These are phyloP conservation scores for Anas platyrhynchos DNA, from an alignment of 2,113 vertebrate species.

Conservation along the genomic window DNA sequence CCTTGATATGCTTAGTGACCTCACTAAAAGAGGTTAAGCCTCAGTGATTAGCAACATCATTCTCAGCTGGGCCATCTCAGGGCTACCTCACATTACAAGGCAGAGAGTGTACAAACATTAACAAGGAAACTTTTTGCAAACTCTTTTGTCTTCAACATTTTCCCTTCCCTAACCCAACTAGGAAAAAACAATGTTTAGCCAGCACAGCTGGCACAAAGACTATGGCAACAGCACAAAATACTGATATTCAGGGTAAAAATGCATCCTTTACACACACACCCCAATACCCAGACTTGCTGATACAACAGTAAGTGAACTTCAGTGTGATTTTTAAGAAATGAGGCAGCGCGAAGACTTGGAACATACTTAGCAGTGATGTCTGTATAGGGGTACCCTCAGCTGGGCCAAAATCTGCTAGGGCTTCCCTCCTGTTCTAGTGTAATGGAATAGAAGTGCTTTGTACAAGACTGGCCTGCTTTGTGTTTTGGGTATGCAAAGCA, in stretches of 20 bases:
- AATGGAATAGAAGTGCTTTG: not conserved
- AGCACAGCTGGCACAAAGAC: not conserved
- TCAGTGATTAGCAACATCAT: accelerated
- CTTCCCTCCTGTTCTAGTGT: not conserved
- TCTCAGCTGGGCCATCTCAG: not conserved
- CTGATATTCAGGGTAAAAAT: not conserved
- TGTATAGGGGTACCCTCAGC: not conserved
- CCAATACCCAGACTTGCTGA: not conserved
- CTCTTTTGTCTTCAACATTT: not conserved
- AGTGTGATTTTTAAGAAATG: not conserved
- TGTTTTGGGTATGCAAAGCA: not conserved
- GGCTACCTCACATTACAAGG: accelerated
- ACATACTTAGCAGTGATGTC: not conserved
- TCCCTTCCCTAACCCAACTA: not conserved
- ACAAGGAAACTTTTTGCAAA: not conserved
- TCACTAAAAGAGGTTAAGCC: not conserved
- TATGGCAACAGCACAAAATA: not conserved
- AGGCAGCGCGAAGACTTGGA: not conserved
- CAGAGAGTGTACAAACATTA: not conserved
- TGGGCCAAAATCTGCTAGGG: not conserved
- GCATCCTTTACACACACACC: not conserved
- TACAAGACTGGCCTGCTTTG: not conserved
- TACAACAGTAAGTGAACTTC: not conserved
- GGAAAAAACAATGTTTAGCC: not conserved
- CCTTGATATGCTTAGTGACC: not conserved